Percentiles rank a stretch among this genome's conserved stretches.
phyloP scores from a whole-genome alignment of 1,140 invertebrate genomes.

The Ostrea denselamellosa region DNA sequence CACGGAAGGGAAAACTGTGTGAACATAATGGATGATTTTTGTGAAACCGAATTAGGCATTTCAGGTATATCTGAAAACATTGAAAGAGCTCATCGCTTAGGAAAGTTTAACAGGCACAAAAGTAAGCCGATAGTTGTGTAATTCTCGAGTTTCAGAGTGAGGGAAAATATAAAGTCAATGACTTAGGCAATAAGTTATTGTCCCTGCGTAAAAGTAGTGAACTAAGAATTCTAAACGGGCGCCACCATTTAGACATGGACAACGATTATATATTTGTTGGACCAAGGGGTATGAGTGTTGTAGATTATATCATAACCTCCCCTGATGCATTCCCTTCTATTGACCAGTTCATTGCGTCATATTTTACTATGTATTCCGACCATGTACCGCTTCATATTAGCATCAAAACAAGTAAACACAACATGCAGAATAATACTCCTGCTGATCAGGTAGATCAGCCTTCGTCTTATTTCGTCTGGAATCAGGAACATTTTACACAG shows the following conservation, averaged over 20 bases:
- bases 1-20: neutral
- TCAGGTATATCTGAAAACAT: neutral
- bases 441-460: too few species aligned
- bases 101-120: neutral
- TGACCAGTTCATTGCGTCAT: neutral
- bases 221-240: constrained; percentile 37
- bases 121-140: too few species aligned
- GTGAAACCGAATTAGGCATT: neutral
- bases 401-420: too few species aligned
- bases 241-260: too few species aligned
- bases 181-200: constrained; percentile 9
- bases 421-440: too few species aligned
- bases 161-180: too few species aligned
- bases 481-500: too few species aligned
- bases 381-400: too few species aligned
- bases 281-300: constrained; percentile 16
- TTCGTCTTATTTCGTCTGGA: too few species aligned
- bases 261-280: constrained; percentile 42
- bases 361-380: constrained; percentile 15
- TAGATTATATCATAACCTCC: constrained; percentile 40
- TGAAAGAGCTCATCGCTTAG: neutral
- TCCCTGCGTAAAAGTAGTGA: constrained; percentile 25
- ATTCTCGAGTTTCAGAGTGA: too few species aligned
- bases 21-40: neutral
- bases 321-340: neutral